Percentiles rank a stretch among this genome's conserved stretches.
Evolutionary conservation across 2,113 vertebrate genomes (phyloP).

Genomic region (Symphodus melops): DNA sequence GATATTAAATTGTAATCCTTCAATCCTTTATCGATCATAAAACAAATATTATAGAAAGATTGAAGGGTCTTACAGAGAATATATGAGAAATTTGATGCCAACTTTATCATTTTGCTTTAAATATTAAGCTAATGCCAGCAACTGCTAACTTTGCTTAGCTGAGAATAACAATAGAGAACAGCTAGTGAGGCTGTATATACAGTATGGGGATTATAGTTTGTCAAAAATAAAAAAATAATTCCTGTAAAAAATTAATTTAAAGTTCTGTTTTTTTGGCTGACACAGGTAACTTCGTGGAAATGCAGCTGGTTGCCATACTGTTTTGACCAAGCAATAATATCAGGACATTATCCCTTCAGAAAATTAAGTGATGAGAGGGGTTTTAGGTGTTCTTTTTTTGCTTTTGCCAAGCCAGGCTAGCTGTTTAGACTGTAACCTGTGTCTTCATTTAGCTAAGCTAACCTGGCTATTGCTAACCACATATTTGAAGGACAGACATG

Average conservation of each 20-base stretch:
- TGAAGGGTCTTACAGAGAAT: too few relatives aligned
- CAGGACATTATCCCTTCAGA: too few relatives aligned
- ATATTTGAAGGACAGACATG: neutral
- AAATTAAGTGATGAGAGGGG: neutral
- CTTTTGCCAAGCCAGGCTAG: too few relatives aligned
- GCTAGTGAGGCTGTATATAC: neutral
- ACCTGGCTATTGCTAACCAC: neutral
- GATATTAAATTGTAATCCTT: neutral
- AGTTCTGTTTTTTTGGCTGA: neutral
- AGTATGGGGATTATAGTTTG: too few relatives aligned
- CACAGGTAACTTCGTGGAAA: neutral
- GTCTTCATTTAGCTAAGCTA: neutral
- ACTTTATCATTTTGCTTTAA: neutral
- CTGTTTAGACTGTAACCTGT: too few relatives aligned
- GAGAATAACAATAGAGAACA: neutral
- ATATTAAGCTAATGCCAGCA: neutral
- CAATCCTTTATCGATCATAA: too few relatives aligned
- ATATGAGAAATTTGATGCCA: neutral
- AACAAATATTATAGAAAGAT: too few relatives aligned
- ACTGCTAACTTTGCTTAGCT: neutral
- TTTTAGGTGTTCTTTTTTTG: too few relatives aligned
- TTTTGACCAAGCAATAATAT: neutral
- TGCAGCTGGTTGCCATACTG: neutral
- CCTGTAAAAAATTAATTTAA: too few relatives aligned
- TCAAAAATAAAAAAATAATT: too few relatives aligned